Evolutionary conservation across 2,113 vertebrate species (phyloP).

Genomic region (Paedocypris sp.): DNA sequence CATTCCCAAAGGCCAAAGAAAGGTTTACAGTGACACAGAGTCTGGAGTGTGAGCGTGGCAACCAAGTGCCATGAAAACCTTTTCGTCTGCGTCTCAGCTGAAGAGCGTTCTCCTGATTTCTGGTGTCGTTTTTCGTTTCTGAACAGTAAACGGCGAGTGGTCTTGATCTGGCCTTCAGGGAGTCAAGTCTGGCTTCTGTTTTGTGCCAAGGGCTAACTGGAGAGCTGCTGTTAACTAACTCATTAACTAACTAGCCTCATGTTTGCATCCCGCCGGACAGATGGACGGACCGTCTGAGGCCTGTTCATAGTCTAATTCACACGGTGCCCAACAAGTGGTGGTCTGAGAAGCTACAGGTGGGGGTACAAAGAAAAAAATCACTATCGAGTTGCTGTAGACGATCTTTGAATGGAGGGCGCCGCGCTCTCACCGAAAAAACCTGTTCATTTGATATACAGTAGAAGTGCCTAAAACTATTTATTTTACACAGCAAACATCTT

Average conservation of each 20-base stretch:
- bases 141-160: conserved; percentile 26
- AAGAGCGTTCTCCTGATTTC: conserved; percentile 9
- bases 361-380: conserved; percentile 29
- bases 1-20: conserved; percentile 11
- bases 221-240: conserved; percentile 35
- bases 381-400: conserved; percentile 35
- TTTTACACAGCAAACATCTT: conserved; percentile 45
- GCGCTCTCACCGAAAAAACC: conserved; percentile 56
- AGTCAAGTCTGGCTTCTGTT: conserved; percentile 36
- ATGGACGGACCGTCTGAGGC: conserved; percentile 8
- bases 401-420: conserved; percentile 49
- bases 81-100: conserved; percentile 3
- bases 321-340: conserved; percentile 17
- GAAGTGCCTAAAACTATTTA: conserved; percentile 64
- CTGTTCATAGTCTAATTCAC: conserved; percentile 23
- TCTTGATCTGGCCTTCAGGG: conserved; percentile 38
- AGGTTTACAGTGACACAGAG: background rate
- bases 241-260: background rate
- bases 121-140: conserved; percentile 23
- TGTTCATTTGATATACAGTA: conserved; percentile 63
- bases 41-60: conserved; percentile 6
- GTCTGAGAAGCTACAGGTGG: background rate
- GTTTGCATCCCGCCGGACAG: too few species aligned
- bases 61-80: conserved; percentile 13
- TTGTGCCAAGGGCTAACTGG: conserved; percentile 51